Base-by-base conservation (phyloP, 2,888 invertebrate species). In the Phymatocera aterrima region DNA sequence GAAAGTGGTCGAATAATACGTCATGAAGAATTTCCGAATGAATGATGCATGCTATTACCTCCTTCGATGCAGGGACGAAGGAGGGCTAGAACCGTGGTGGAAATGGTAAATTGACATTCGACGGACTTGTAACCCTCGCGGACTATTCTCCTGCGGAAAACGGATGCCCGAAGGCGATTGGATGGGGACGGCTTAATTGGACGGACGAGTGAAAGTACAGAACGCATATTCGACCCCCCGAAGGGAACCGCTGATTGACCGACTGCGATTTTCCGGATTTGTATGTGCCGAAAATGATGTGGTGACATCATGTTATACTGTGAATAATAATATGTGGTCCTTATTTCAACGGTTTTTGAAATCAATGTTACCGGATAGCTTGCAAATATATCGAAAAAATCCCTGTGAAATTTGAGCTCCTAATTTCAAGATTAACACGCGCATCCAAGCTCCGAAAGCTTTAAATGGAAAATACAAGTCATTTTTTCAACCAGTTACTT, bases 61-160 rank as follows among this genome's bases (percentile, higher is more conserved):
- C 46, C 37, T 68, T 5, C 28, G 68, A n/a, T 43, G 24, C 12
- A 43, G 28, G 46, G 28, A 46, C 18, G 64, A 21, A 46, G 28
- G 82, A 81, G 84, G 82, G 83, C 82, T 82, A 83, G 84, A 84
- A 24, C 57, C 80, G 81, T 82, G 83, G 83, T 83, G 83, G 83
- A 86, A 85, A 86, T 82, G 82, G 84, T 83, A 84, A 87, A 87
- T 87, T 85, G 85, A 83, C 83, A 83, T 84, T 87, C 87, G 86
- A 88, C 88, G 85, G 87, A 85, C 86, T 89, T 87, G 85, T 86
- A 87, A 85, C 86, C 88, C 86, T 85, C 86, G 85, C 84, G 87
- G 86, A 85, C 87, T 87, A 57, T 75, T 37, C 21, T 75, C 54
- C 54, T 37, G 28, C 43, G 60, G 40, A 37, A 51, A 43, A 60